phyloP scores from a whole-genome alignment of 2,113 vertebrate species.

The Myotis davidii region DNA sequence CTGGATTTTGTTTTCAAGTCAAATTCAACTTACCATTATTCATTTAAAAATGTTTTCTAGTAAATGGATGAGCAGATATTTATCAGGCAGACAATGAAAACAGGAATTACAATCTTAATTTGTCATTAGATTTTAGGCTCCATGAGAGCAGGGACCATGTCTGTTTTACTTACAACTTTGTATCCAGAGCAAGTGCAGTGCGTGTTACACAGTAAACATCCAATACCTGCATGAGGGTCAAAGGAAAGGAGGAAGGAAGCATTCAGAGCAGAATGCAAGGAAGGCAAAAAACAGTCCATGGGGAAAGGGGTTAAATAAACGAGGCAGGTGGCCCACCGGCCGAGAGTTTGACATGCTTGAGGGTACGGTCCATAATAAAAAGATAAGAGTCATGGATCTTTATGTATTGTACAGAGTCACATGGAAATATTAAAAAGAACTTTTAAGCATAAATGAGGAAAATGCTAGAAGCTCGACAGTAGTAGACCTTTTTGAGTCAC shows the following conservation, averaged over 20 bases:
- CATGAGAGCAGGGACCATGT: not conserved
- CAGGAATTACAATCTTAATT: not conserved
- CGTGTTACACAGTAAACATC: not conserved
- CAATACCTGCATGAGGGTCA: not conserved
- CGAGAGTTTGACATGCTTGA: not conserved
- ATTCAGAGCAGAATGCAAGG: not conserved
- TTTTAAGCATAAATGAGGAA: not conserved
- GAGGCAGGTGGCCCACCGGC: too few relatives aligned
- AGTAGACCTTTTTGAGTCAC: not conserved
- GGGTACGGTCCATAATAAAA: not conserved
- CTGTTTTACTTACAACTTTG: slow-evolving; percentile 33
- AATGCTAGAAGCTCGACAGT: not conserved
- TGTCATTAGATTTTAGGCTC: slow-evolving; percentile 1
- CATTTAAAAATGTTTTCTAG: slow-evolving; percentile 36
- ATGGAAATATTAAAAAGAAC: not conserved
- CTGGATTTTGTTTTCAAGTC: not conserved
- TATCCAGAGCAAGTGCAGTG: not conserved
- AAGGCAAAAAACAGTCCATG: not conserved
- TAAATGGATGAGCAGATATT: slow-evolving; percentile 11
- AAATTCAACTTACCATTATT: slow-evolving; percentile 49
- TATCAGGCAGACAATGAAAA: slow-evolving; percentile 49
- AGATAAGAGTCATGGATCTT: not conserved
- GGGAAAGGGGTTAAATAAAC: not conserved
- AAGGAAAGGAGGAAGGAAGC: not conserved
- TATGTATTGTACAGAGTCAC: not conserved